These are phyloP conservation scores for Loris lydekkerianus DNA, from an alignment of 2,797 vertebrate species.

Conservation along the genomic window DNA sequence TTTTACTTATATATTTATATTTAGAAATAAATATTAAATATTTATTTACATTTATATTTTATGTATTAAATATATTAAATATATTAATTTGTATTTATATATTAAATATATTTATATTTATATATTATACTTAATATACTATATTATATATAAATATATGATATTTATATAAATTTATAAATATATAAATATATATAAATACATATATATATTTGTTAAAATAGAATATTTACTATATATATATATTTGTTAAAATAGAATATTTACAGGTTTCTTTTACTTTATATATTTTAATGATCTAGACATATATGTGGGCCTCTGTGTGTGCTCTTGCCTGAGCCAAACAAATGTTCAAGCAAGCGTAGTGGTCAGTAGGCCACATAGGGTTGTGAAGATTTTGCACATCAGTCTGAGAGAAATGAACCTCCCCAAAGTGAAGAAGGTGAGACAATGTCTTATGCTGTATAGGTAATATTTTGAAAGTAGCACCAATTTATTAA, in stretches of 20 bases:
- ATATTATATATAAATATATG: too few relatives aligned
- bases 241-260: not conserved
- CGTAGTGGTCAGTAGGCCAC: too few relatives aligned
- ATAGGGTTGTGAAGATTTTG: not conserved
- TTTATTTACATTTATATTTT: too few relatives aligned
- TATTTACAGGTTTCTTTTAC: not conserved
- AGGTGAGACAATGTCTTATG: not conserved
- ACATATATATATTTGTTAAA: not conserved
- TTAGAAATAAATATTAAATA: too few relatives aligned
- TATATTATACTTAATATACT: too few relatives aligned
- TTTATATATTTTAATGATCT: not conserved
- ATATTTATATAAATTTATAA: too few relatives aligned
- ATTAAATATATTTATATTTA: too few relatives aligned
- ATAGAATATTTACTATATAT: not conserved
- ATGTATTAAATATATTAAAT: too few relatives aligned
- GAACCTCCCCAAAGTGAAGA: not conserved
- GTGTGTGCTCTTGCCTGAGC: not conserved
- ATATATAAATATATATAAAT: too few relatives aligned
- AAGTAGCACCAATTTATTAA: not conserved
- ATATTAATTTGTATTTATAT: too few relatives aligned
- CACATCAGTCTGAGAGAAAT: not conserved
- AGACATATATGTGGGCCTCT: not conserved
- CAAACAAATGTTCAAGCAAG: constrained; percentile 1
- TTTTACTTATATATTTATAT: too few relatives aligned
- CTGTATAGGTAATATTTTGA: not conserved